Evolutionary conservation across 2,797 vertebrate species (phyloP), one percentile per base, ranked within the genome.

Genomic region (Onychomys arenicola): DNA sequence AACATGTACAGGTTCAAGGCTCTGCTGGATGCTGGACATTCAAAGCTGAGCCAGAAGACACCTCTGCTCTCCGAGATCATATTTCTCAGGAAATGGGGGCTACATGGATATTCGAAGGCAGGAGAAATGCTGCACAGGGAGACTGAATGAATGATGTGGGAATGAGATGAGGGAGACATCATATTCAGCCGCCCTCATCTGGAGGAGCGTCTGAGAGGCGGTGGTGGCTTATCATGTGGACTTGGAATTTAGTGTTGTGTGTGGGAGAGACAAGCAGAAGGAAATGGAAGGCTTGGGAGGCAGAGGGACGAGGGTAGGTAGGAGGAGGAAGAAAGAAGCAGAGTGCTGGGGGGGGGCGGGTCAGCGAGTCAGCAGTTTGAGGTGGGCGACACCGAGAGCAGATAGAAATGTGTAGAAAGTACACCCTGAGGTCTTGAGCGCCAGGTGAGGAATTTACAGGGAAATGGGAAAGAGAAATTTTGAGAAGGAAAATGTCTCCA

Each of bases 1-100:
- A 52, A 57, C 6, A 37, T 4, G 6, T 19, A 86, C 6, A 32
- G 17, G 11, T 75, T 65, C 55, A 89, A 92, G 55, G 16, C 29
- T 90, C 6, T 75, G n/a, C 40, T 83, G 94, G n/a, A 10, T 82
- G 91, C 2, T 40, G n/a, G 19, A 57, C 52, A 61, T 92, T 92
- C 43, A 37, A 82, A 76, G 78, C 23, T 88, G 43, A 92, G 9
- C 46, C 75, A 96, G 80, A 86, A 96, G 83, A 78, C 7, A 34
- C 0, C 9, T 49, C 43, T 83, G n/a, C 25, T 92, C 37, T 76
- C 77, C 73, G 87, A 93, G 46, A 75, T 46, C 17, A 37, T 40
- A 59, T 63, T 87, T 94, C 52, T 27, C 87, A 93, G 63, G 40
- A 88, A 93, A 40, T 17, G 25, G 57, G 46, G 80, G n/a, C 10